These are phyloP conservation scores for Drosophila sp. DNA, from an alignment of 1,140 invertebrate species.

Conservation along the genomic window DNA sequence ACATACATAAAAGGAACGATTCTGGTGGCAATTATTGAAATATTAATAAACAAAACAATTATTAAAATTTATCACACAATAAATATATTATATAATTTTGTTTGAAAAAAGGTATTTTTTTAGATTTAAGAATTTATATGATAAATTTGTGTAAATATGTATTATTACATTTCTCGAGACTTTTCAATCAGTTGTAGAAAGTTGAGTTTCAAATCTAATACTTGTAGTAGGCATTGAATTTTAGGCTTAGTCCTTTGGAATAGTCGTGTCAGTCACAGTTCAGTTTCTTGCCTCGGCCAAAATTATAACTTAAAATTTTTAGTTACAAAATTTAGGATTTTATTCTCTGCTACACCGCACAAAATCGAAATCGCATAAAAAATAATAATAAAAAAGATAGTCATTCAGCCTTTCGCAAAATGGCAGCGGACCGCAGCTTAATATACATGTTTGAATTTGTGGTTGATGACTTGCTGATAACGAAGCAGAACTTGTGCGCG, in stretches of 20 bases:
- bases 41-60: too few relatives aligned
- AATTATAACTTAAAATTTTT: constrained; percentile 37
- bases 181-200: too few relatives aligned
- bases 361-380: constrained; percentile 5
- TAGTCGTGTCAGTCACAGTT: not conserved
- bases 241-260: not conserved
- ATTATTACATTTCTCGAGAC: too few relatives aligned
- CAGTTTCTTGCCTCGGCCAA: constrained; percentile 39
- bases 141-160: too few relatives aligned
- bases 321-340: constrained; percentile 37
- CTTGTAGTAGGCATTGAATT: constrained; percentile 24
- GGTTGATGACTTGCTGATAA: constrained; percentile 77
- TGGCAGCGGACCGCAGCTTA: constrained; percentile 41
- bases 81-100: too few relatives aligned
- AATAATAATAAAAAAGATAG: not conserved
- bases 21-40: too few relatives aligned
- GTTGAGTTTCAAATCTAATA: too few relatives aligned
- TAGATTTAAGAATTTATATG: too few relatives aligned
- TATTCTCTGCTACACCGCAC: constrained; percentile 13
- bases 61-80: too few relatives aligned
- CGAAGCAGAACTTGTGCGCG: constrained; percentile 73
- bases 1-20: too few relatives aligned
- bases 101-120: too few relatives aligned
- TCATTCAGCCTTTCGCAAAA: not conserved
- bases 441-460: constrained; percentile 83